A percentile compares a stretch with the other conserved stretches of the same genome.
Evolutionary conservation across 2,888 invertebrate genomes (phyloP).

Genomic region (Diarsia brunnea): DNA sequence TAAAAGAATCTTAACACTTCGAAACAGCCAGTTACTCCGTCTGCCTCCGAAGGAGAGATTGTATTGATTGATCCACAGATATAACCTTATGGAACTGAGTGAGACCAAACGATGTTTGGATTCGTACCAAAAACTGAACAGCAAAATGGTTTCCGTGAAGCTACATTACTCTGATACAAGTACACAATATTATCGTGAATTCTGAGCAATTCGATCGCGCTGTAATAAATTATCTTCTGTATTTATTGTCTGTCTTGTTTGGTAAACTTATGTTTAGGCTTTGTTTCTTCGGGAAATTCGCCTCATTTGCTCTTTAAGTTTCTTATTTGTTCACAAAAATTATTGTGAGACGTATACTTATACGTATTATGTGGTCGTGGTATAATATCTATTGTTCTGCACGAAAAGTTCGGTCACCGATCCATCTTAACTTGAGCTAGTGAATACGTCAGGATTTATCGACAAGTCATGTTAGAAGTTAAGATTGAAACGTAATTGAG

Average conservation of each 20-base stretch:
- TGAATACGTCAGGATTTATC: conserved; percentile 40
- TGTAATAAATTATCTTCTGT: conserved; percentile 53
- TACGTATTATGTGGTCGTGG: conserved; percentile 10
- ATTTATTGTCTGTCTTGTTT: conserved; percentile 52
- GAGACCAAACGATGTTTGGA: conserved; percentile 56
- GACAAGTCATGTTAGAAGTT: conserved; percentile 37
- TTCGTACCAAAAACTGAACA: conserved; percentile 60
- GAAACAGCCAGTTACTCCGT: not conserved
- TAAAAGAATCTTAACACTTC: not conserved
- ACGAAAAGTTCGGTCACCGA: conserved; percentile 17
- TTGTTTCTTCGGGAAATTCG: conserved; percentile 39
- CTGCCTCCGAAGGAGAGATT: conserved; percentile 32
- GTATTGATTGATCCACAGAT: conserved; percentile 50
- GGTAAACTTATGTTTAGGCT: conserved; percentile 44
- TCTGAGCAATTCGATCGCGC: conserved; percentile 41
- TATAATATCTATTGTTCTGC: conserved; percentile 12
- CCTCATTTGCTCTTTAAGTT: conserved; percentile 47
- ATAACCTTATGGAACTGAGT: conserved; percentile 12
- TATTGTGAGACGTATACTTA: conserved; percentile 11
- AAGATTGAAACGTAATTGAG: conserved; percentile 36
- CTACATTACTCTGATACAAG: conserved; percentile 45
- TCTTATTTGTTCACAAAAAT: conserved; percentile 35
- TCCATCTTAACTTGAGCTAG: conserved; percentile 26
- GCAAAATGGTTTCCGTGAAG: conserved; percentile 52
- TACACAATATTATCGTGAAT: conserved; percentile 50